These are phyloP conservation scores for Cyprinodon variegatus DNA, from an alignment of 2,113 vertebrate genomes.

Conservation along the genomic window DNA sequence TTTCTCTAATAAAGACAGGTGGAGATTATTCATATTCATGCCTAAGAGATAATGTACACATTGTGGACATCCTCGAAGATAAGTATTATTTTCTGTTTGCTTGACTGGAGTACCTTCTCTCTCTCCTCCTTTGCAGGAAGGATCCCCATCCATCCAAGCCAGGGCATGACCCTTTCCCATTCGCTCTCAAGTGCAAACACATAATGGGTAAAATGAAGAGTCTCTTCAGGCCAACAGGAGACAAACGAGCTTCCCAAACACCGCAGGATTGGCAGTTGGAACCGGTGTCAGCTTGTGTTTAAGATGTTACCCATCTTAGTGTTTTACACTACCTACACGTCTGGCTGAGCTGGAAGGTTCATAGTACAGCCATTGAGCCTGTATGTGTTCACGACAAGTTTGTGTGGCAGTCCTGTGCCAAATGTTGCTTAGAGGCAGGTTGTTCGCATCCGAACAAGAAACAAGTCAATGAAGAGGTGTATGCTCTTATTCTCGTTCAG, in stretches of 20 bases:
- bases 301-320: slow-evolving; percentile 64
- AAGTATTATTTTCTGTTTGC: slow-evolving; percentile 96
- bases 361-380: slow-evolving; percentile 10
- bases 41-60: slow-evolving; percentile 93
- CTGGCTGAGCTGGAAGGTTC: slow-evolving; percentile 33
- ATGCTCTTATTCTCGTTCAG: slow-evolving; percentile 54
- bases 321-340: slow-evolving; percentile 61
- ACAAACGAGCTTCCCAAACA: slow-evolving; percentile 86
- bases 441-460: slow-evolving; percentile 49
- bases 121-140: slow-evolving; percentile 90
- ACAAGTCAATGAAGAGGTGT: slow-evolving; percentile 52
- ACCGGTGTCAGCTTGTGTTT: slow-evolving; percentile 84
- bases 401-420: slow-evolving; percentile 28
- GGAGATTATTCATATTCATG: slow-evolving; percentile 91
- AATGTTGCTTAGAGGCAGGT: slow-evolving; percentile 31
- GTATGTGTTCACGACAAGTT: slow-evolving; percentile 6
- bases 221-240: slow-evolving; percentile 81
- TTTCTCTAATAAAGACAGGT: slow-evolving; percentile 90
- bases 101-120: slow-evolving; percentile 96
- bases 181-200: slow-evolving; percentile 92
- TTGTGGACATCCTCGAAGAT: slow-evolving; percentile 89
- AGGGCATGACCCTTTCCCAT: slow-evolving; percentile 86
- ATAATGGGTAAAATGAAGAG: slow-evolving; percentile 95
- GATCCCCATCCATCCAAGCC: slow-evolving; percentile 91
- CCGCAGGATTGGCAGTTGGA: slow-evolving; percentile 86